Conservation (phyloP, 30 jellyfish, hydroid and myxozoan species). For the Aurelia aurita region DNA sequence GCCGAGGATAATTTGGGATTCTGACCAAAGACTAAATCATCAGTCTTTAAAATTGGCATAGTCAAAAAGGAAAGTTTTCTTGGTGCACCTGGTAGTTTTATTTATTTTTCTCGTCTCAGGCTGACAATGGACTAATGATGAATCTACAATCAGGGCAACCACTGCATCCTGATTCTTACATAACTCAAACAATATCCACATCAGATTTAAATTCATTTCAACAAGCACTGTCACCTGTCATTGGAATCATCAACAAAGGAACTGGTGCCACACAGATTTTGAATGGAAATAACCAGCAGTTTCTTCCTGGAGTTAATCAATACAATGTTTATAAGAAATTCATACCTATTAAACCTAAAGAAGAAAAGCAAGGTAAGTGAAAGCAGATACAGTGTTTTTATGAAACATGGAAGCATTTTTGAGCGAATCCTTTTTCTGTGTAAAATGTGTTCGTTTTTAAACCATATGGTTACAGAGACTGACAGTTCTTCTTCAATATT, state of each 20-base stretch:
- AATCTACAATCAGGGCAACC: not conserved
- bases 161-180: not conserved
- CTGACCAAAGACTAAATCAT: too few relatives aligned
- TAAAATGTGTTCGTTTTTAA: too few relatives aligned
- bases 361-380: slow-evolving; percentile 23
- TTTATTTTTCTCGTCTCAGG: too few relatives aligned
- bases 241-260: not conserved
- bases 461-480: too few relatives aligned
- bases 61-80: too few relatives aligned
- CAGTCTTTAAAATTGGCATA: too few relatives aligned
- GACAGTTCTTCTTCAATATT: too few relatives aligned
- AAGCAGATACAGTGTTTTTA: too few relatives aligned
- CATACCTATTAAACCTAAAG: slow-evolving; percentile 47
- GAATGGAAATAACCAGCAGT: slow-evolving; percentile 2
- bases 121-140: not conserved
- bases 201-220: not conserved
- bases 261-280: slow-evolving; percentile 1
- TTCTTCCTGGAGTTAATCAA: slow-evolving; percentile 7
- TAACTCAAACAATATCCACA: not conserved
- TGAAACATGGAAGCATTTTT: not conserved
- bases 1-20: too few relatives aligned
- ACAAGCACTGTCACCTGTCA: not conserved
- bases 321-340: slow-evolving; percentile 27
- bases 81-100: too few relatives aligned
- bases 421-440: too few relatives aligned